Evolutionary conservation across 2,797 vertebrate species (phyloP).

Genomic region (Cheirogaleus major): DNA sequence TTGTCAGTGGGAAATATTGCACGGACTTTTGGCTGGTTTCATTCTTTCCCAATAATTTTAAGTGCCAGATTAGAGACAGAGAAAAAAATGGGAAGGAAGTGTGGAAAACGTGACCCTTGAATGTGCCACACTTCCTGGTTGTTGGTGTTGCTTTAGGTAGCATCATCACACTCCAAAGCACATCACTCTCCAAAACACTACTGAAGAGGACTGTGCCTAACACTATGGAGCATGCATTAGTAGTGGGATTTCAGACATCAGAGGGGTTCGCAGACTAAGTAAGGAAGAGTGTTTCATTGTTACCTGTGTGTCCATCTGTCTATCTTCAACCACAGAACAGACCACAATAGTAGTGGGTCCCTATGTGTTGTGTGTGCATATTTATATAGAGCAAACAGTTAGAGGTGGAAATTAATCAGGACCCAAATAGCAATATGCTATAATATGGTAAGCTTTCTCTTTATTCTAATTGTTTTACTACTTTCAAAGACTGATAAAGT

Average conservation of each 20-base stretch:
- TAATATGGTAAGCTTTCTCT: background rate
- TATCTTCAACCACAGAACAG: background rate
- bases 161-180: background rate
- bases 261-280: background rate
- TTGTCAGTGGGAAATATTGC: background rate
- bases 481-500: background rate
- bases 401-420: slow-evolving; percentile 10
- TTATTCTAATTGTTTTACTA: background rate
- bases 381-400: background rate
- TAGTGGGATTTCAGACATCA: background rate
- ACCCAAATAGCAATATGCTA: background rate
- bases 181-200: background rate
- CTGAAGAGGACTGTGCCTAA: background rate
- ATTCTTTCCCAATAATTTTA: background rate
- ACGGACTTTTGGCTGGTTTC: background rate
- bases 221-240: fast-evolving
- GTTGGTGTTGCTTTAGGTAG: background rate
- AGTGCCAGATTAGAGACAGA: background rate
- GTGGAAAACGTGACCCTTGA: background rate
- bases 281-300: background rate
- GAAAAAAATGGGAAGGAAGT: background rate
- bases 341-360: background rate
- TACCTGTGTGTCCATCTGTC: background rate
- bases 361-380: background rate
- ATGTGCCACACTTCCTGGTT: background rate